Evolutionary conservation across 2,113 vertebrate genomes (phyloP).

Genomic region (Corvus hawaiiensis): DNA sequence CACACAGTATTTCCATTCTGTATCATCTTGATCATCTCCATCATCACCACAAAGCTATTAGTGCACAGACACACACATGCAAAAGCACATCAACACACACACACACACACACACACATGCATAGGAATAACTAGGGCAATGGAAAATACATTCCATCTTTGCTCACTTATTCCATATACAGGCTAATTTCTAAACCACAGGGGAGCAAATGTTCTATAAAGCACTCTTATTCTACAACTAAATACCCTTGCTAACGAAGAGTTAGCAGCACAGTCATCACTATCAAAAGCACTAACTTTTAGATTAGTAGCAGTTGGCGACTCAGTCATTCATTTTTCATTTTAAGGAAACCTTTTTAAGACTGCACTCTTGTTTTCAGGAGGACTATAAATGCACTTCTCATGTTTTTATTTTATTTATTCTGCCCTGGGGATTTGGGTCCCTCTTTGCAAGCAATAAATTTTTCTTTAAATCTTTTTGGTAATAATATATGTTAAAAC

Average conservation of each 20-base stretch:
- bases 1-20: slow-evolving; percentile 34
- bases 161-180: slow-evolving; percentile 51
- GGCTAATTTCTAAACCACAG: slow-evolving; percentile 42
- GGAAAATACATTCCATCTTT: slow-evolving; percentile 17
- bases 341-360: slow-evolving; percentile 70
- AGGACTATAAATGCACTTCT: slow-evolving; percentile 71
- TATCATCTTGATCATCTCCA: slow-evolving; percentile 51
- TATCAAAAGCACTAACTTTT: slow-evolving; percentile 66
- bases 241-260: slow-evolving; percentile 43
- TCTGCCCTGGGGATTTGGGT: slow-evolving; percentile 67
- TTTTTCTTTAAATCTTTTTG: slow-evolving; percentile 67
- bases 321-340: slow-evolving; percentile 71
- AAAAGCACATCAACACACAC: slow-evolving; percentile 13
- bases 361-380: slow-evolving; percentile 70
- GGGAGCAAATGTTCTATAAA: slow-evolving; percentile 51
- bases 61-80: neutral
- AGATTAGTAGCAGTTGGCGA: slow-evolving; percentile 66
- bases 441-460: slow-evolving; percentile 71
- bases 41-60: slow-evolving; percentile 50
- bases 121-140: slow-evolving; percentile 17
- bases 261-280: slow-evolving; percentile 41
- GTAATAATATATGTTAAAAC: slow-evolving; percentile 69
- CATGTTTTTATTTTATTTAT: slow-evolving; percentile 76
- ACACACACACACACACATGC: neutral
- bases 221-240: slow-evolving; percentile 39